Percentiles rank a stretch among this genome's conserved stretches.
These are phyloP conservation scores for Pionites leucogaster DNA, from an alignment of 2,113 vertebrate species.

Conservation along the genomic window DNA sequence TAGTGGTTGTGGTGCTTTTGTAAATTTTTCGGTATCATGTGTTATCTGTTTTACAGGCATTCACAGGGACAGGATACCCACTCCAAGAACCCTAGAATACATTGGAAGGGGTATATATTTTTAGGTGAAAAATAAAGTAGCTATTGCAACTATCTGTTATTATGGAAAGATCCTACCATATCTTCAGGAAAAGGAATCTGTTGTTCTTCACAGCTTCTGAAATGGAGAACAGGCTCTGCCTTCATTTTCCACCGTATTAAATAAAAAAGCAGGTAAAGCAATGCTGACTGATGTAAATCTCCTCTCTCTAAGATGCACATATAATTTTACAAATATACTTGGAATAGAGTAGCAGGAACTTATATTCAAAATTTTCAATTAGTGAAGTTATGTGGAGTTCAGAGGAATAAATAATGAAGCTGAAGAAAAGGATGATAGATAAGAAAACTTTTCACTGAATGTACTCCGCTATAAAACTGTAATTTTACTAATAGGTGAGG, in stretches of 20 bases:
- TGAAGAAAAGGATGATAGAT: not conserved
- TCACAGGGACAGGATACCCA: not conserved
- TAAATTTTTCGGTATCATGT: not conserved
- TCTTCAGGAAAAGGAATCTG: not conserved
- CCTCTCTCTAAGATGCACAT: not conserved
- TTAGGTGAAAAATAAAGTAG: not conserved
- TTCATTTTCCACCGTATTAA: not conserved
- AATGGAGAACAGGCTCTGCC: not conserved
- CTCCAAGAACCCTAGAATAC: not conserved
- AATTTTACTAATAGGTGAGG: conserved; percentile 67
- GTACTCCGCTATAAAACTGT: conserved; percentile 35
- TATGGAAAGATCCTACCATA: not conserved
- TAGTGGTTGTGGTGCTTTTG: not conserved
- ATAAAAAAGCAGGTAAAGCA: not conserved
- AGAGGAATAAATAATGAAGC: conserved; percentile 9
- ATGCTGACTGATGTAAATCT: not conserved
- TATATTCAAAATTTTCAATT: not conserved
- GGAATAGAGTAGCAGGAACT: not conserved
- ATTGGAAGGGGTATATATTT: not conserved
- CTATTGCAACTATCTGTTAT: fast-evolving
- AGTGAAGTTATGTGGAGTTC: not conserved
- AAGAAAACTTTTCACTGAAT: conserved; percentile 44
- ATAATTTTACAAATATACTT: not conserved
- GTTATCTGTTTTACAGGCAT: not conserved
- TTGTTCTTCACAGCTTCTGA: not conserved